A percentile compares a stretch with the other conserved stretches of the same genome.
Evolutionary conservation across 2,113 vertebrate species (phyloP).

Genomic region (Hucho hucho): DNA sequence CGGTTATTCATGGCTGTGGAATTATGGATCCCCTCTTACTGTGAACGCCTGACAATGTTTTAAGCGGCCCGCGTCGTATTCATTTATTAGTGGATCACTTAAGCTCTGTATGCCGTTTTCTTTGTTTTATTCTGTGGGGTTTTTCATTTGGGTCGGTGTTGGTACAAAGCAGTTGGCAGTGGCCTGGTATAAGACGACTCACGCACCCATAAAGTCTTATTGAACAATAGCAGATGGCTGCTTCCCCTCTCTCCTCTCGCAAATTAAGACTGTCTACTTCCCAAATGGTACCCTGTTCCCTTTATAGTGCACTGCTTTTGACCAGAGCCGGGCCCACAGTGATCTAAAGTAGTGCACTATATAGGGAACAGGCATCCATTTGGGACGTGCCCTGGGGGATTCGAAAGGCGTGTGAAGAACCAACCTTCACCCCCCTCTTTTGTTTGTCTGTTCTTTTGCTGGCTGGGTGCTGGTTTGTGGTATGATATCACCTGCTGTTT

Average conservation of each 20-base stretch:
- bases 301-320: no score
- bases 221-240: slow-evolving; percentile 72
- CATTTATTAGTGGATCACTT: slow-evolving; percentile 42
- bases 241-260: slow-evolving; percentile 54
- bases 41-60: no score
- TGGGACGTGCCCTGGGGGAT: slow-evolving; percentile 25
- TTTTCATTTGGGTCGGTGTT: slow-evolving; percentile 28
- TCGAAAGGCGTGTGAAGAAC: slow-evolving; percentile 59
- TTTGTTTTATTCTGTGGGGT: slow-evolving; percentile 11
- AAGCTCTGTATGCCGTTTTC: no score
- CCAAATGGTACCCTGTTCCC: no score
- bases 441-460: background rate
- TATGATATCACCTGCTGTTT: slow-evolving; percentile 69
- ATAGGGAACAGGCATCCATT: background rate
- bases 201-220: slow-evolving; percentile 67
- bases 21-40: slow-evolving; percentile 22
- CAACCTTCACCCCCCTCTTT: no score
- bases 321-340: no score
- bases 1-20: slow-evolving; percentile 41
- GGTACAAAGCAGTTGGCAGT: slow-evolving; percentile 59
- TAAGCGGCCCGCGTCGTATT: slow-evolving; percentile 16
- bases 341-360: no score
- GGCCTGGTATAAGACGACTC: slow-evolving; percentile 43
- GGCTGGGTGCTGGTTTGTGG: slow-evolving; percentile 43
- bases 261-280: slow-evolving; percentile 45